Evolutionary conservation across 2,113 vertebrate species (phyloP).

Genomic region (Esox niger): DNA sequence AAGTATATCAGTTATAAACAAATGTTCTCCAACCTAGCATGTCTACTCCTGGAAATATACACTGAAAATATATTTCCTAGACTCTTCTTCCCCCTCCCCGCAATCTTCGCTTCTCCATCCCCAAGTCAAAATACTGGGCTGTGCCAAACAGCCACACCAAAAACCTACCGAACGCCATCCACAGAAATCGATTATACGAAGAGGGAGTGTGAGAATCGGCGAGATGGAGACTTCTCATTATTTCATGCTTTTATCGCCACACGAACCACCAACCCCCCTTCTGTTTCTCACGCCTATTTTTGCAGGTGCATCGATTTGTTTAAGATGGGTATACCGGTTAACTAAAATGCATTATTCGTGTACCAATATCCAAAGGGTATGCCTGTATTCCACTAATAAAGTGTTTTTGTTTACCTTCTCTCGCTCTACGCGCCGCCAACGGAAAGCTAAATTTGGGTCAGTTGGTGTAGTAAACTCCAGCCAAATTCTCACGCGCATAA

Average conservation of each 20-base stretch:
- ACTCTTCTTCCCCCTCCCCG: background rate
- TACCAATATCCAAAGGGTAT: too few relatives aligned
- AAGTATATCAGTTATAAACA: too few relatives aligned
- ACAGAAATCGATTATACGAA: background rate
- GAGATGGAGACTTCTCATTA: background rate
- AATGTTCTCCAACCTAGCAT: background rate
- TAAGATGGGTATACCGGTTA: background rate
- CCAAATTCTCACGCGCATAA: conserved; percentile 6
- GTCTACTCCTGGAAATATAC: background rate
- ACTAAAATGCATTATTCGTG: too few relatives aligned
- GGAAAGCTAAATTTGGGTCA: conserved; percentile 1
- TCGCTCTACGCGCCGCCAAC: background rate
- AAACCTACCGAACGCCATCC: background rate
- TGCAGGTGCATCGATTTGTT: background rate
- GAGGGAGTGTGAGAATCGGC: background rate
- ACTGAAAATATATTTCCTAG: background rate
- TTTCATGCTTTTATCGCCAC: background rate
- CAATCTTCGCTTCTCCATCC: background rate
- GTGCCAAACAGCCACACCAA: background rate
- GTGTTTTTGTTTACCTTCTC: background rate
- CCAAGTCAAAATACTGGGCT: background rate
- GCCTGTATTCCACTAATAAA: background rate
- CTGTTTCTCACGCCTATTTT: background rate
- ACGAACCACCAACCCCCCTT: background rate
- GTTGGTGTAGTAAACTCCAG: conserved; percentile 1